Conservation (phyloP, 2,797 vertebrate species). For the Rhynchotus rufescens region DNA sequence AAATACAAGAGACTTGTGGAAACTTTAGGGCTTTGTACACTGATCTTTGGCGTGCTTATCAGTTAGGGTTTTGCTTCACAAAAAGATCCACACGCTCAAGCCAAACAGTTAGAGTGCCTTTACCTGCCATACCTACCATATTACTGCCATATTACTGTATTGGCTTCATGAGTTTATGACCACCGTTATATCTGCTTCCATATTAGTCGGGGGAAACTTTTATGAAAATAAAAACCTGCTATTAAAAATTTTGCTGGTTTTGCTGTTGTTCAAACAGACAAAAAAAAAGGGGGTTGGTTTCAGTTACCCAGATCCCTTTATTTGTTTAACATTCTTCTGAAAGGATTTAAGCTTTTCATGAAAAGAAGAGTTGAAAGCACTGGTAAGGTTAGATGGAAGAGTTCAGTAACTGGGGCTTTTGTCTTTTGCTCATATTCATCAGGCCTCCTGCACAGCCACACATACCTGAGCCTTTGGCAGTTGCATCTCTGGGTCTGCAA, state of each 20-base stretch:
- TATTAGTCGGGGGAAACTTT: not conserved
- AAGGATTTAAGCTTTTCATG: not conserved
- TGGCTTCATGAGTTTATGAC: constrained; percentile 2
- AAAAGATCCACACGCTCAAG: not conserved
- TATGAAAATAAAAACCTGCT: not conserved
- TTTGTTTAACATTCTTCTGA: not conserved
- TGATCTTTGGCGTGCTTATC: not conserved
- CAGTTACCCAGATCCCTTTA: not conserved
- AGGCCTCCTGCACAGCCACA: not conserved
- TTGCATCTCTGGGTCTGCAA: not conserved
- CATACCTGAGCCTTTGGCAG: not conserved
- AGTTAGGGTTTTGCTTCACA: not conserved
- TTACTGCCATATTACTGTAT: not conserved
- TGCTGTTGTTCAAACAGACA: constrained; percentile 4
- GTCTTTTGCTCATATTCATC: not conserved
- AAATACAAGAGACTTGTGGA: not conserved
- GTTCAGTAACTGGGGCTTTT: not conserved
- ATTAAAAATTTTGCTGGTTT: not conserved
- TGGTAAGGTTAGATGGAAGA: not conserved
- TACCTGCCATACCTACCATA: not conserved
- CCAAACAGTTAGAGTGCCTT: not conserved
- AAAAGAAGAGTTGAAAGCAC: not conserved
- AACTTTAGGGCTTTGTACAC: not conserved
- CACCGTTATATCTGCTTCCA: constrained; percentile 12
- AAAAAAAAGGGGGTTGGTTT: not conserved